Evolutionary conservation across 2,888 invertebrate species (phyloP).

Genomic region (Eristalinus sepulchralis): DNA sequence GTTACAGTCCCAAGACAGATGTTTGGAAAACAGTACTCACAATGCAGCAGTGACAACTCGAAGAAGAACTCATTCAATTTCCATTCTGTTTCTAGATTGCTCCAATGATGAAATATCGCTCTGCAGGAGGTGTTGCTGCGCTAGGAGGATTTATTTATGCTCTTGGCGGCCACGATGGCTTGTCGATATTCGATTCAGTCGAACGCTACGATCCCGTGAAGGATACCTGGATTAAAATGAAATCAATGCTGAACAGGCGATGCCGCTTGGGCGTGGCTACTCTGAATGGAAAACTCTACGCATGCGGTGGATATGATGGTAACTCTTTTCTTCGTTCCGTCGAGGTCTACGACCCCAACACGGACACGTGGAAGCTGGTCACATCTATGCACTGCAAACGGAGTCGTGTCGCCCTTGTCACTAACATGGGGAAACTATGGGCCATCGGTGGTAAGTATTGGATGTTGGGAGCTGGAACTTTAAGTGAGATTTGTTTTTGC

Average conservation of each 20-base stretch:
- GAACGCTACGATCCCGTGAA: conserved; percentile 90
- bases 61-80: neutral
- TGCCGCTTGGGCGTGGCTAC: conserved; percentile 92
- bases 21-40: conserved; percentile 85
- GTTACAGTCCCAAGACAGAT: conserved; percentile 88
- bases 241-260: conserved; percentile 90
- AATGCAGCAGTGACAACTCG: neutral
- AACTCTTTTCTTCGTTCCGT: conserved; percentile 90
- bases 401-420: conserved; percentile 90
- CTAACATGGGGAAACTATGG: conserved; percentile 92
- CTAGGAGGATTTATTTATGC: conserved; percentile 88
- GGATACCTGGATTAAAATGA: conserved; percentile 87
- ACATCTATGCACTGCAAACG: conserved; percentile 91
- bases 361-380: conserved; percentile 89
- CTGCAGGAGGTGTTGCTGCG: conserved; percentile 88
- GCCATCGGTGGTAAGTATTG: conserved; percentile 85
- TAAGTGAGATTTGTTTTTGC: neutral
- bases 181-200: conserved; percentile 93
- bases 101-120: conserved; percentile 82
- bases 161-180: conserved; percentile 93
- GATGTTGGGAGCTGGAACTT: neutral
- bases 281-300: conserved; percentile 90
- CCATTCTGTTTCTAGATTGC: conserved; percentile 76
- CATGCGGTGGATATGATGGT: conserved; percentile 93
- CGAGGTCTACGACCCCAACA: conserved; percentile 89